Evolutionary conservation across 2,888 invertebrate genomes (phyloP).

Genomic region (Hofmannophila pseudospretella): DNA sequence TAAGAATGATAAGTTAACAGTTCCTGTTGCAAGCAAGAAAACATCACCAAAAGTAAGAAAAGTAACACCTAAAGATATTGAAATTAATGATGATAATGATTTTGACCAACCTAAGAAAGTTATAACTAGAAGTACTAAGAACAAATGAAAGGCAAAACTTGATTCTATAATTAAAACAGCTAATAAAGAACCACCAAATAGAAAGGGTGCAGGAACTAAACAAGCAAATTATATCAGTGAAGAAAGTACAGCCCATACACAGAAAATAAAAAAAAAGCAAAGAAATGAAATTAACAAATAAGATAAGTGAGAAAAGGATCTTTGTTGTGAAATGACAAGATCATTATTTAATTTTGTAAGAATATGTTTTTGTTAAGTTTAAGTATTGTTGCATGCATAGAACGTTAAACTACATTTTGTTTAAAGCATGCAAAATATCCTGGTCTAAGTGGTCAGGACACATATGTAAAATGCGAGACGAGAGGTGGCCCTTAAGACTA

Average conservation of each 20-base stretch:
- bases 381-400: no score
- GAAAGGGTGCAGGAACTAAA: conserved; percentile 2
- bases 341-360: background rate
- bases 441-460: no score
- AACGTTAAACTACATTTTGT: no score
- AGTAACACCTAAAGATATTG: conserved; percentile 8
- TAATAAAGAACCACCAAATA: background rate
- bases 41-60: conserved; percentile 18
- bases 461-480: no score
- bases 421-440: no score
- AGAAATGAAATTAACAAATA: background rate
- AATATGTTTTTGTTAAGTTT: no score
- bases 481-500: no score
- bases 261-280: background rate
- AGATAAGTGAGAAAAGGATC: no score
- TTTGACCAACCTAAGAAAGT: background rate
- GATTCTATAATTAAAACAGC: background rate
- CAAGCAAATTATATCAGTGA: no score
- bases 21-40: conserved; percentile 9
- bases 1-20: background rate
- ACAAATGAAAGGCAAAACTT: background rate
- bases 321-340: no score
- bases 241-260: no score
- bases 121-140: background rate
- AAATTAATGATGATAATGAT: background rate